phyloP scores from a whole-genome alignment of 2,888 invertebrate species.

The Malthinus seriepunctatus region DNA sequence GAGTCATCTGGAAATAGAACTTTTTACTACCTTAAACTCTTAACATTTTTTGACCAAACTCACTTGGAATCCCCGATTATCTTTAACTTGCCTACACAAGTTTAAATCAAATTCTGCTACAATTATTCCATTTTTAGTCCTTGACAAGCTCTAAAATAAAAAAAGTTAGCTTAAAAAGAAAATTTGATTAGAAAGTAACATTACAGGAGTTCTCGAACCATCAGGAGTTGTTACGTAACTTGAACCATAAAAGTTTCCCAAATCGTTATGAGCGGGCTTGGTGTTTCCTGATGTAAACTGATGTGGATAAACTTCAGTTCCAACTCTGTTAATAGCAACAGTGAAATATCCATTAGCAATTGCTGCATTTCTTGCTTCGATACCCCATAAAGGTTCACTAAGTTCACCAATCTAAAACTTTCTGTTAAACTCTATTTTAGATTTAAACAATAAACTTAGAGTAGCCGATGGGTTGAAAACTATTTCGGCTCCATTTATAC shows the following conservation, averaged over 20 bases:
- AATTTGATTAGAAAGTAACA: background rate
- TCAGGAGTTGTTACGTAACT: constrained; percentile 94
- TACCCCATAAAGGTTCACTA: constrained; percentile 93
- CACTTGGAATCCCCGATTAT: constrained; percentile 90
- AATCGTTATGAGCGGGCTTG: constrained; percentile 70
- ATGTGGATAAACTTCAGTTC: constrained; percentile 79
- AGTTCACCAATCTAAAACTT: constrained; percentile 57
- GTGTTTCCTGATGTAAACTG: constrained; percentile 88
- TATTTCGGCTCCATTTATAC: constrained; percentile 95
- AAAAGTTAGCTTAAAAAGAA: too few relatives aligned
- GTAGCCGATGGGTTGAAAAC: constrained; percentile 99
- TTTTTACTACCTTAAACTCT: background rate
- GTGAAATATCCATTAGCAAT: constrained; percentile 95
- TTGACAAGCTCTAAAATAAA: constrained; percentile 42
- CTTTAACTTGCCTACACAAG: constrained; percentile 89
- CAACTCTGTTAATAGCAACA: constrained; percentile 92
- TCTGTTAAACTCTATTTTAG: background rate
- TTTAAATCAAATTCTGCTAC: constrained; percentile 91
- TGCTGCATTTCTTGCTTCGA: constrained; percentile 95
- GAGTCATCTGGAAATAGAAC: constrained; percentile 76
- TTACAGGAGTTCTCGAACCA: constrained; percentile 87
- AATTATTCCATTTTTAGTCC: constrained; percentile 68
- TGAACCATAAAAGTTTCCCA: constrained; percentile 96
- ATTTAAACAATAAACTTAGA: constrained; percentile 52
- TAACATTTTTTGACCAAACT: too few relatives aligned